Conservation (phyloP, 2,797 vertebrate genomes). For the Sebastes jordani region DNA sequence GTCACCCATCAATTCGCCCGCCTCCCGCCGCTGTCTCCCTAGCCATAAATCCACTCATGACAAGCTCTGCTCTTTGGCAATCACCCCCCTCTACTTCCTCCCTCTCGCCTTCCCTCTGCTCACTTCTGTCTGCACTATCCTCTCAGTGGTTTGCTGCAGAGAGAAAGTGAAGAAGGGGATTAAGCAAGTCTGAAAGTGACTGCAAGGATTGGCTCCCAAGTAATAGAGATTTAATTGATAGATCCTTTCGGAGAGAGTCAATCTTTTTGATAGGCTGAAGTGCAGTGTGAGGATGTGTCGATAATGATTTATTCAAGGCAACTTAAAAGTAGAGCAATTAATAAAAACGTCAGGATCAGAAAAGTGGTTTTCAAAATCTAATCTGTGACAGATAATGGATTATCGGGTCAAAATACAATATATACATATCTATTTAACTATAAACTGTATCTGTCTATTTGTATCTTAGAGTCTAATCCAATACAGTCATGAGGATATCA, state of each 20-base stretch:
- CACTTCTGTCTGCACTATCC: constrained; percentile 41
- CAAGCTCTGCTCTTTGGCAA: constrained; percentile 69
- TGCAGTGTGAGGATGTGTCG: constrained; percentile 30
- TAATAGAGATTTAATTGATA: constrained; percentile 73
- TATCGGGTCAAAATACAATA: constrained; percentile 5
- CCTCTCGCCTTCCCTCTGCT: constrained; percentile 33
- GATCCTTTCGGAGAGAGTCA: constrained; percentile 54
- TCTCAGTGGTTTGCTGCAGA: constrained; percentile 53
- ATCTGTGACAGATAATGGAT: constrained; percentile 27
- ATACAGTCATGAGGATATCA: background rate
- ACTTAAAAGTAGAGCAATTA: constrained; percentile 27
- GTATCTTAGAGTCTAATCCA: background rate
- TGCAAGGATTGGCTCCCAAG: constrained; percentile 49
- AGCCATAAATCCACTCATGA: constrained; percentile 74
- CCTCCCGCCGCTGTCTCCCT: constrained; percentile 68
- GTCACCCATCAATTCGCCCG: constrained; percentile 74
- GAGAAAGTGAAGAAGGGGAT: constrained; percentile 64
- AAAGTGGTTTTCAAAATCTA: constrained; percentile 16
- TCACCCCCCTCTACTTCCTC: constrained; percentile 56
- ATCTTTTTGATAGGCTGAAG: constrained; percentile 55
- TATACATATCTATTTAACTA: background rate
- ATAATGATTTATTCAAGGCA: constrained; percentile 47
- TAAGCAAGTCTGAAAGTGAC: constrained; percentile 60
- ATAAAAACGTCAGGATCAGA: background rate
- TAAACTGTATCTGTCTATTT: background rate